Evolutionary conservation across 2,888 invertebrate species (phyloP), one percentile per base, ranked within the genome.

Genomic region (Cataglyphis altisquamis): DNA sequence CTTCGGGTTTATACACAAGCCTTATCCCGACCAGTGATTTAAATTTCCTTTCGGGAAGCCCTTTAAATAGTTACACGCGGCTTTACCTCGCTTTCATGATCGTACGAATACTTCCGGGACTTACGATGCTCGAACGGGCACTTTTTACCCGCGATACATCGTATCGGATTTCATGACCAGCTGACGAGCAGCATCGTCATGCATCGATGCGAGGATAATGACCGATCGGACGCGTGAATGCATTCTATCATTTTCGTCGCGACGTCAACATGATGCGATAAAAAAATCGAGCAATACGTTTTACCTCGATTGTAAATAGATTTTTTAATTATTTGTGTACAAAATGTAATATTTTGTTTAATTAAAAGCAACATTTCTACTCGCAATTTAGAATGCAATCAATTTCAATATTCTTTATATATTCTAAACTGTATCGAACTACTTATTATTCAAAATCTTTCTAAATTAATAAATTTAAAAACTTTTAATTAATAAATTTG

Each of bases 11-110:
- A 25, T 25, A 45, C 41, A 9, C 12, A 4, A 39, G 25, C 32
- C 57, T 57, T 21, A 68, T 75, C 21, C 75, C 32, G 36, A n/a
- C 45, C 21, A 66, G 89, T 72, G 89, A 87, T 89, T 89, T 89
- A 89, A 89, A 89, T 82, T 21, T 21, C 21, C 21, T 21, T 21
- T 21, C 78, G 74, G n/a, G 72, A 64, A 68, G 85, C 72, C 77
- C 82, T 89, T 89, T 85, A 87, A 89, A 89, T 67, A 48, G 45
- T 18, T 45, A 4, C 41, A 6, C 67, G 29, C 15, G 60, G 29
- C 15, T 21, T 36, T 15, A 25, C 25, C 39, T 29, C 0, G 48
- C n/a, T 15, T 41, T 12, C 67, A 29, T n/a, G 64, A 36, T 18
- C 64, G 36, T 52, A 3, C 32, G 29, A 77, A 36, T 48, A 41